phyloP scores from a whole-genome alignment of 2,888 invertebrate genomes.

The Campopleginae sp. region DNA sequence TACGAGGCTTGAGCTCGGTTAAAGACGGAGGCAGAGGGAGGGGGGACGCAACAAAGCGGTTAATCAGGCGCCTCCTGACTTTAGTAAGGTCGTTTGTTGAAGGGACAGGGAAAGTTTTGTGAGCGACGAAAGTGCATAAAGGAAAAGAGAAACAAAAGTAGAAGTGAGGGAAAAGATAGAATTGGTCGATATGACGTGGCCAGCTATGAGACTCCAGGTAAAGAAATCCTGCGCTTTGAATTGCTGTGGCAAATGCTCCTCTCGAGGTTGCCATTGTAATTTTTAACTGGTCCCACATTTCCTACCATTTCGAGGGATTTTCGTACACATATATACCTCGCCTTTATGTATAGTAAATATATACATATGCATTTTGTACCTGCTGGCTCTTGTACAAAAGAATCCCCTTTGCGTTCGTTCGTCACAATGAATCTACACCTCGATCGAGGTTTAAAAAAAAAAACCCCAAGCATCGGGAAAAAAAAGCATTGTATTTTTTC shows the following conservation, averaged over 20 bases:
- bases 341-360: neutral
- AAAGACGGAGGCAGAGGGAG: neutral
- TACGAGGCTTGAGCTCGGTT: neutral
- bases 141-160: neutral
- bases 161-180: neutral
- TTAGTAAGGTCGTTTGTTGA: slow-evolving; percentile 36
- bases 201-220: slow-evolving; percentile 21
- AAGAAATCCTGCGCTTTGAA: slow-evolving; percentile 38
- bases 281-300: slow-evolving; percentile 26
- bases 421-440: slow-evolving; percentile 8
- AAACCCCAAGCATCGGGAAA: neutral
- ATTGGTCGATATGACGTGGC: slow-evolving; percentile 7
- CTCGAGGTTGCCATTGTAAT: slow-evolving; percentile 28
- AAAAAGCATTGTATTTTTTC: neutral
- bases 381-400: slow-evolving; percentile 21
- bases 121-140: slow-evolving; percentile 23
- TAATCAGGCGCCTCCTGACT: slow-evolving; percentile 76
- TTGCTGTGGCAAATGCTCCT: neutral
- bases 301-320: slow-evolving; percentile 42
- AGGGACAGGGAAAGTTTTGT: slow-evolving; percentile 8
- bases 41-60: slow-evolving; percentile 77
- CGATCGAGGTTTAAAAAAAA: neutral
- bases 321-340: neutral
- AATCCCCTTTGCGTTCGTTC: slow-evolving; percentile 15
- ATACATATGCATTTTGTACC: slow-evolving; percentile 18